Base-by-base conservation (phyloP, 2,888 invertebrate species). In the Rhogogaster chlorosoma region DNA sequence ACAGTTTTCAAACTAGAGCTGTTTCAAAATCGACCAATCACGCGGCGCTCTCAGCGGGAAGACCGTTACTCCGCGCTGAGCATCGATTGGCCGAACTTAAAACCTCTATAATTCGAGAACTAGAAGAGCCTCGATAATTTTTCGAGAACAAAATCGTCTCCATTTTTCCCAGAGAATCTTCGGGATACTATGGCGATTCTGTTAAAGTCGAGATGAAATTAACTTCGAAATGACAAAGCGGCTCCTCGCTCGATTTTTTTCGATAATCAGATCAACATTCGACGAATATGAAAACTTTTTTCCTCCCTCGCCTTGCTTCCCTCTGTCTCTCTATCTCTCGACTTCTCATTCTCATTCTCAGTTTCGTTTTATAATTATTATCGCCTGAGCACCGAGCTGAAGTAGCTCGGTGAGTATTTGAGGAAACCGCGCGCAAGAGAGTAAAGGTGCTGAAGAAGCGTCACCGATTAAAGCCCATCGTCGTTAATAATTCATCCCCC, bases 401-500 rank as follows among this genome's bases (percentile, higher is more conserved):
- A 67, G 67, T 32, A 67, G 67, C 67, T 67, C 29, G 18, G 32
- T 6, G 32, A 45, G 75, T 75, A 75, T 75, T 75, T 75, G 77
- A 53, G 29, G 18, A 77, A 77, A 77, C 77, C 29, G 22, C 29
- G 22, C 7, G 18, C 38, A 42, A 22, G 53, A 53, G 49, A 18
- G 49, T 29, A 53, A 53, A 77, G 49, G 77, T 77, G 77, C 49
- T 77, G 77, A 77, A 77, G 77, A 77, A 77, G 53, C 77, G 77
- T 53, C 49, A 77, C 45, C 77, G 77, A 77, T 77, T 77, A 77
- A 77, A 77, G 77, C 49, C 77, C 38, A 77, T 77, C 29, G 77
- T 49, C 77, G 77, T 49, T 77, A 77, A 77, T 77, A 77, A 77
- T 77, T 77, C 75, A 75, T 45, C 75, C 49, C 75, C 75, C 75